phyloP scores from a whole-genome alignment of 2,113 vertebrate genomes.

The Tyto alba region DNA sequence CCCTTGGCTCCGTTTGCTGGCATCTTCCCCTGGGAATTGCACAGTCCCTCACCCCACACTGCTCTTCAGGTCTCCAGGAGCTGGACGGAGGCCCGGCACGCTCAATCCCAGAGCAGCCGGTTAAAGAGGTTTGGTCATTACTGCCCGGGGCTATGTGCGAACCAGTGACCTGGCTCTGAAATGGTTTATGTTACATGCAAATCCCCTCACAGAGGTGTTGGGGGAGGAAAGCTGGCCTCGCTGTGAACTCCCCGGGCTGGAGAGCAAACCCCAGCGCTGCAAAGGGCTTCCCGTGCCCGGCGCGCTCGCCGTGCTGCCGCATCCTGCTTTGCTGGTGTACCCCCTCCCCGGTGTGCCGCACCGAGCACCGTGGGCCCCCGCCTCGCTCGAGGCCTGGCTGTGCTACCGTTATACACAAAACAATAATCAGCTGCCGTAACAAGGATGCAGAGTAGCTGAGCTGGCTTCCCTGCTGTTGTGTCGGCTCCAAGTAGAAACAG shows the following conservation, averaged over 20 bases:
- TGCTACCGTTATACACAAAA: constrained; percentile 58
- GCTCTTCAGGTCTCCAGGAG: constrained; percentile 16
- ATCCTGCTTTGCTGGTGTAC: neutral
- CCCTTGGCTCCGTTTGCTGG: rapidly evolving
- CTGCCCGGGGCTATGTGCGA: constrained; percentile 47
- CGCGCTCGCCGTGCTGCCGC: rapidly evolving
- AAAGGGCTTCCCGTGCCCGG: neutral
- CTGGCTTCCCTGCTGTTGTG: constrained; percentile 64
- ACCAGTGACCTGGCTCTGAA: constrained; percentile 53
- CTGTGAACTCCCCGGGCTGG: constrained; percentile 39
- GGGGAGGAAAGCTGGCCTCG: constrained; percentile 37
- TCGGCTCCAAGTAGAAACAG: constrained; percentile 60
- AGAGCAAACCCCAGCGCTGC: neutral
- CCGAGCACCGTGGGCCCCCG: neutral
- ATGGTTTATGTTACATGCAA: constrained; percentile 53
- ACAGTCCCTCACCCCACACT: neutral
- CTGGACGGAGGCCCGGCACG: neutral
- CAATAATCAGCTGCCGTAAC: constrained; percentile 58
- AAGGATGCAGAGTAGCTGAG: constrained; percentile 51
- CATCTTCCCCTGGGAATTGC: neutral
- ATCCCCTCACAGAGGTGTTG: constrained; percentile 45
- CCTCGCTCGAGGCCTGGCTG: neutral
- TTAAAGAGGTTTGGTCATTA: constrained; percentile 40
- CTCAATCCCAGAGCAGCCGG: constrained; percentile 13
- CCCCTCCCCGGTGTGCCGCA: neutral